These are phyloP conservation scores for Oceanodroma leucorhoa DNA, from an alignment of 2,797 vertebrate species.

Conservation along the genomic window DNA sequence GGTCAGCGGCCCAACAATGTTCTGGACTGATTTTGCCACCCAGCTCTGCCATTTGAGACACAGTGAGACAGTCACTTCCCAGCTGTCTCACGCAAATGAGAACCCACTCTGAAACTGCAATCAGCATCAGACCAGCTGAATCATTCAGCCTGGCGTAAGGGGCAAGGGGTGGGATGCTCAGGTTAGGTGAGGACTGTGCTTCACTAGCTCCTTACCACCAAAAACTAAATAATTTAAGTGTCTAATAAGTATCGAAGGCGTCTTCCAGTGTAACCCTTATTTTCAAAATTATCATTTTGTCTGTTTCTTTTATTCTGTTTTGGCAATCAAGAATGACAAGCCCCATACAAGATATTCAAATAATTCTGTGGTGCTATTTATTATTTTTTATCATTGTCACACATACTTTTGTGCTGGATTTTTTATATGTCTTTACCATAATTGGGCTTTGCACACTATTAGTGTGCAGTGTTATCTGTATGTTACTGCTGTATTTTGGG, in stretches of 20 bases:
- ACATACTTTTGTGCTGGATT: neutral
- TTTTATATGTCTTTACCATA: neutral
- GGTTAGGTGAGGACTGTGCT: neutral
- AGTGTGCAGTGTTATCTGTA: neutral
- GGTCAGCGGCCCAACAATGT: accelerated
- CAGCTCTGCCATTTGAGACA: neutral
- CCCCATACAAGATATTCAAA: neutral
- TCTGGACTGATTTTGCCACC: neutral
- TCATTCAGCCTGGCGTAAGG: neutral
- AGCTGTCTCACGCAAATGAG: neutral
- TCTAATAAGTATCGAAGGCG: neutral
- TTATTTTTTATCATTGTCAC: neutral
- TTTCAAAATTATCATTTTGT: neutral
- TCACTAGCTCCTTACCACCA: neutral
- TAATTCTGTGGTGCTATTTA: neutral
- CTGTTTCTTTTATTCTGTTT: neutral
- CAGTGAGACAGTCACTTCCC: neutral
- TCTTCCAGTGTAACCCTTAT: neutral
- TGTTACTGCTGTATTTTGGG: neutral
- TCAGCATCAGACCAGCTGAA: neutral
- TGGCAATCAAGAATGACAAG: neutral
- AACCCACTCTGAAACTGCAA: neutral
- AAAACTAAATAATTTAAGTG: neutral
- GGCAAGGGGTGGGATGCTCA: neutral
- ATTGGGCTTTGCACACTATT: neutral